Evolutionary conservation across 2,797 vertebrate species (phyloP).

Genomic region (Myioborus melanocephalus): DNA sequence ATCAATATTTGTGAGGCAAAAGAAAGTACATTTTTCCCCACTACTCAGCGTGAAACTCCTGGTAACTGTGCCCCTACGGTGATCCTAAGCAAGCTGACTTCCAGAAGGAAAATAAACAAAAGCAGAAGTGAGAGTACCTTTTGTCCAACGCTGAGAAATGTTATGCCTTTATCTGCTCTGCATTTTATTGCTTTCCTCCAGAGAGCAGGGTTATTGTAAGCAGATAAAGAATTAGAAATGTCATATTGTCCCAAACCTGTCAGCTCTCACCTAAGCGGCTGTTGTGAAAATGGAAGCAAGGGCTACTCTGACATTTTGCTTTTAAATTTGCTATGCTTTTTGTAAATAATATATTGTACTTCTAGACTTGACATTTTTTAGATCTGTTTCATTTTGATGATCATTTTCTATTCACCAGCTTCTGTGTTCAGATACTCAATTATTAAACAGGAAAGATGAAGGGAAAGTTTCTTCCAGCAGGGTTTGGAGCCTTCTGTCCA

Average conservation of each 20-base stretch:
- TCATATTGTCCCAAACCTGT: slow-evolving; percentile 52
- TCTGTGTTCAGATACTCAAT: slow-evolving; percentile 11
- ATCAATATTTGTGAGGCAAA: not conserved
- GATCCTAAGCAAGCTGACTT: not conserved
- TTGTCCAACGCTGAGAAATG: not conserved
- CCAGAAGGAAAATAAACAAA: not conserved
- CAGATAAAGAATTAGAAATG: slow-evolving; percentile 74
- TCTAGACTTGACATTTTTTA: slow-evolving; percentile 35
- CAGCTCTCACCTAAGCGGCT: slow-evolving; percentile 59
- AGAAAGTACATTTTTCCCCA: not conserved
- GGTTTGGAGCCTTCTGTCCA: not conserved
- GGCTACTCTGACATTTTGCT: slow-evolving; percentile 72
- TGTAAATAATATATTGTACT: slow-evolving; percentile 31
- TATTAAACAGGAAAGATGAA: slow-evolving; percentile 6
- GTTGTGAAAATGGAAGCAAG: slow-evolving; percentile 51
- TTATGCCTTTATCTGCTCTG: not conserved
- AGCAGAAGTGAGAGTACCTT: not conserved
- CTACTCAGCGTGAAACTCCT: not conserved
- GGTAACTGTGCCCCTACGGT: not conserved
- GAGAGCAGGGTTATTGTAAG: slow-evolving; percentile 52
- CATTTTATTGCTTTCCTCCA: slow-evolving; percentile 16
- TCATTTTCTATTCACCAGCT: not conserved
- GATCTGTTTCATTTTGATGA: not conserved
- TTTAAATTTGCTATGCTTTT: slow-evolving; percentile 50
- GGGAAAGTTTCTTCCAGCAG: not conserved